Percentiles rank a stretch among this genome's conserved stretches.
These are phyloP conservation scores for Tor tambroides DNA, from an alignment of 2,113 vertebrate species.

Conservation along the genomic window DNA sequence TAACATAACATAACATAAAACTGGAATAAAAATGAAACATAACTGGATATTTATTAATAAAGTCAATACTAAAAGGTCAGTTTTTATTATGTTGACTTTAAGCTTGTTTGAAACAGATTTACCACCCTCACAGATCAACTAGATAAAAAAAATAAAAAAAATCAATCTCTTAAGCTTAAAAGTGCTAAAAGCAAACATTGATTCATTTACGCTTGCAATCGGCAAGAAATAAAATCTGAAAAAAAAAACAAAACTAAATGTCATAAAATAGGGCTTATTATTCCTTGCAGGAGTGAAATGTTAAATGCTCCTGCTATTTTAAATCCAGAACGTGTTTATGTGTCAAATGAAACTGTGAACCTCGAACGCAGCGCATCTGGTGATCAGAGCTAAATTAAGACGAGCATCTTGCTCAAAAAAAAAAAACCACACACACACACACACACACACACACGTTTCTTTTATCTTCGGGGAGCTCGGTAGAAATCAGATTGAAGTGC, in stretches of 20 bases:
- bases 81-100: not conserved
- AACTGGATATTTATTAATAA: too few relatives aligned
- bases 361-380: not conserved
- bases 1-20: too few relatives aligned
- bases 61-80: too few relatives aligned
- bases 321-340: constrained; percentile 11
- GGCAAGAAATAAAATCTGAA: not conserved
- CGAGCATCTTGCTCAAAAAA: not conserved
- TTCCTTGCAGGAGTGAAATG: not conserved
- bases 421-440: not conserved
- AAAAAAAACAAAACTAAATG: not conserved
- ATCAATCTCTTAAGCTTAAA: not conserved
- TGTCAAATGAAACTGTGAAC: not conserved
- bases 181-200: not conserved
- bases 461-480: constrained; percentile 23
- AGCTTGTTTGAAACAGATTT: not conserved
- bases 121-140: not conserved
- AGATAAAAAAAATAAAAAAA: not conserved
- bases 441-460: not conserved
- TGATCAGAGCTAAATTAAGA: constrained; percentile 27
- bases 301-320: not conserved
- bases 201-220: not conserved
- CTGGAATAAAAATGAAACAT: not conserved
- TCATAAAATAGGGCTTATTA: not conserved
- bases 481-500: constrained; percentile 40